Evolutionary conservation across 2,888 invertebrate species (phyloP), one percentile per base, ranked within the genome.

Genomic region (Ditula angustiorana): DNA sequence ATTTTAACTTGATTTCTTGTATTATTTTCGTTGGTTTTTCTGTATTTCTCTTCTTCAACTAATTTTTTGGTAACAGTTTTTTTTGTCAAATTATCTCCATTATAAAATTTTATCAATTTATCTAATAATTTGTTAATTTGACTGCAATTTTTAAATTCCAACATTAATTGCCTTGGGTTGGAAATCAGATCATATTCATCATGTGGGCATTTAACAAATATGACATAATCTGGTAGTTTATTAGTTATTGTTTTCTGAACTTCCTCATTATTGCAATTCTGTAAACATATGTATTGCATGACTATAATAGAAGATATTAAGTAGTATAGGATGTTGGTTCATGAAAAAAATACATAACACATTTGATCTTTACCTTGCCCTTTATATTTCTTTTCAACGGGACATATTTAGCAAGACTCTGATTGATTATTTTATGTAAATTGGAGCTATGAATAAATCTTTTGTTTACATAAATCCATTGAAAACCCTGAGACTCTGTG

Each of bases 381-480:
- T 82, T 86, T n/a, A 64, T 5, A 60, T 66, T 74, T 23, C 61
- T 76, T 33, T 52, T 80, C 8, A 67, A 49, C 28, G 30, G 26
- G 5, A 71, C 44, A 59, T 52, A 19, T 60, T 81, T 86, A 33
- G 61, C 73, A n/a, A 90, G 73, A 56, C 71, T 68, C 5, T 74
- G 71, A 69, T 86, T 79, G 0, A 90, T 46, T 37, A 82, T 71
- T 63, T 82, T 81, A 68, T 89, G 81, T 16, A 92, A 60, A 80
- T 90, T 93, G 33, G 92, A 88, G 66, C 92, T 93, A 52, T 83
- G 71, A 2, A 96, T 79, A 44, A 92, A 89, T 69, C 94, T 88
- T 70, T 94, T 94, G 85, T 96, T 96, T 4, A 96, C 87, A 82
- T 94, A 96, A 50, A 96, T 85, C 85, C 94, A 95, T 74, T 96